Conservation (phyloP, 2,888 invertebrate genomes). For the Siphlonurus alternatus region DNA sequence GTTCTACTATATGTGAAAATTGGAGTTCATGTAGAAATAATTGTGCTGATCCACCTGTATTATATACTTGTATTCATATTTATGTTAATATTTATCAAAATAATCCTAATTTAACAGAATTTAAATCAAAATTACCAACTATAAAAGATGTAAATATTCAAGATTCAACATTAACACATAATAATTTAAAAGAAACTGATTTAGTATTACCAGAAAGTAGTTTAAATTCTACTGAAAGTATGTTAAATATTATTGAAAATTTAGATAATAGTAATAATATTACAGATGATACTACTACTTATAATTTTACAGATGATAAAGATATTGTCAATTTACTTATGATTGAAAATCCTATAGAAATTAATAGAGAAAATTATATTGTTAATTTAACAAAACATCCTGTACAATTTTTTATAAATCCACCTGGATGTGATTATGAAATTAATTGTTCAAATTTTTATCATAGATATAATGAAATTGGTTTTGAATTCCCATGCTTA, state of each 20-base stretch:
- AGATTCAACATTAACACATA: not conserved
- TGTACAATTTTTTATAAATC: constrained; percentile 13
- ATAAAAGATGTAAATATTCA: not conserved
- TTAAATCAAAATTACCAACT: not conserved
- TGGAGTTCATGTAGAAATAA: not conserved
- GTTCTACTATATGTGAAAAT: not conserved
- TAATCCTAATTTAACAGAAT: not conserved
- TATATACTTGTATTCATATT: not conserved
- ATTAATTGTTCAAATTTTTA: constrained; percentile 14
- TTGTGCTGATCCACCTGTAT: not conserved
- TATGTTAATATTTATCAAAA: not conserved
- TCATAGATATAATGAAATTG: constrained; percentile 10
- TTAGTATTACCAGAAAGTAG: not conserved
- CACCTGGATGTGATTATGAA: constrained; percentile 14
- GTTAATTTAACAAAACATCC: not conserved
- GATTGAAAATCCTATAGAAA: not conserved
- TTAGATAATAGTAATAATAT: not conserved
- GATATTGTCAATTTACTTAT: not conserved
- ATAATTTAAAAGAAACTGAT: not conserved
- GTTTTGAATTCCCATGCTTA: constrained; percentile 13
- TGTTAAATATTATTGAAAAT: not conserved
- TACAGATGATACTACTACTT: not conserved
- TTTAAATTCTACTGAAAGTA: not conserved
- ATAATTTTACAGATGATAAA: not conserved
- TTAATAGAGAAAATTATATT: not conserved